Evolutionary conservation across 2,888 invertebrate species (phyloP), one percentile per base, ranked within the genome.

Genomic region (Zele albiditarsus): DNA sequence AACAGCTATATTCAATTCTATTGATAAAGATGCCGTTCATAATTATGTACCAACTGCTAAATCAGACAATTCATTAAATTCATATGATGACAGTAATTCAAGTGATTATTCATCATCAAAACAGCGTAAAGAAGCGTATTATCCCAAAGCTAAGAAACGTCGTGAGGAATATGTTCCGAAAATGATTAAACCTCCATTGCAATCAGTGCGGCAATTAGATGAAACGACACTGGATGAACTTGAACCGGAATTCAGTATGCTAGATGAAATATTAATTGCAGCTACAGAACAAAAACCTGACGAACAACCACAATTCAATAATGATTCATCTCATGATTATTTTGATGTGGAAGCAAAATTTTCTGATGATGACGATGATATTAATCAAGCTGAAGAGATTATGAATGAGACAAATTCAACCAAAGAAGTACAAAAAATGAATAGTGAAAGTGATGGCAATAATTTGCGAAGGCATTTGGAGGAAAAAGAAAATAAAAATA

Each of bases 91-190:
- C n/a, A 80, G 82, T 31, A 84, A 82, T 73, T 84, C 84, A 2
- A 86, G 79, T 38, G 87, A 88, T 25, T 85, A 86, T 74, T 12
- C 57, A 38, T 75, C 81, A 46, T 65, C 80, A 3, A 88, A 84
- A 79, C 80, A 78, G 31, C 74, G 81, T 2, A 87, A 86, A 53
- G 89, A 89, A 74, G 79, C 80, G 0, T 88, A 89, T 73, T 84
- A 84, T 77, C 89, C 89, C 10, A 88, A 84, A 71, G 82, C 81
- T 20, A 89, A 89, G 74, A 89, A 88, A 65, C 81, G 86, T 74
- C 80, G 87, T 38, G 89, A 89, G 77, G 89, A 89, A 65, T 89
- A 89, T 71, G 87, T 89, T 38, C 89, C 89, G n/a, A 86, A 84
- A 58, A 89, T 86, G 72, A 82, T 89, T 0, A 89, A 89, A 76